A percentile compares a stretch with the other conserved stretches of the same genome.
Conservation (phyloP, 2,888 invertebrate species). For the Xestia xanthographa region DNA sequence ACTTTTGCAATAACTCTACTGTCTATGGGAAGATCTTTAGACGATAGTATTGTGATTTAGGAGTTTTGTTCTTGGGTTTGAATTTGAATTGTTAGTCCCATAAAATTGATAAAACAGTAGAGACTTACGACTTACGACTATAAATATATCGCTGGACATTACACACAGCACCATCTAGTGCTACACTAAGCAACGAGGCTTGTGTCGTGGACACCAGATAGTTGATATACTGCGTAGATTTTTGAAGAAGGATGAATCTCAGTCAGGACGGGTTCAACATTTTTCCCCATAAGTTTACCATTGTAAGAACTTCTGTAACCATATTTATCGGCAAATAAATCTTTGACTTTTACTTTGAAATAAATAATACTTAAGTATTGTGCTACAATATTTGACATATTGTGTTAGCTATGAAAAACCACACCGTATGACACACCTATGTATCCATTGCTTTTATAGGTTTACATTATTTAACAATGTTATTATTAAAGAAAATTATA, state of each 20-base stretch:
- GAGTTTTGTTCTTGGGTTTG: background rate
- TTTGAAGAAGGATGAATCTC: background rate
- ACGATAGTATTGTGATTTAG: conserved; percentile 26
- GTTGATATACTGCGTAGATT: too few relatives aligned
- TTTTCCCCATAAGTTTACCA: background rate
- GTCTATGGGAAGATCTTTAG: conserved; percentile 36
- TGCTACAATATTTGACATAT: background rate
- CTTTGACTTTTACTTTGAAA: too few relatives aligned
- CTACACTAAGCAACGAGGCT: too few relatives aligned
- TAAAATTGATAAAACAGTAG: background rate
- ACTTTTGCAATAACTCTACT: conserved; percentile 69
- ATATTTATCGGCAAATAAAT: too few relatives aligned
- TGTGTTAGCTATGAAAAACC: background rate
- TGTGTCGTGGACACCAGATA: too few relatives aligned
- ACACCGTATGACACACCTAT: too few relatives aligned
- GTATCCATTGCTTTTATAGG: background rate
- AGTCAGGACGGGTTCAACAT: background rate
- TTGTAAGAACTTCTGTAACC: too few relatives aligned
- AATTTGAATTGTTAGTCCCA: background rate
- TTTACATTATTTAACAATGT: background rate
- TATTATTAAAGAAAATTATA: background rate
- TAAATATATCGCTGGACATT: too few relatives aligned
- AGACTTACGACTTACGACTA: too few relatives aligned
- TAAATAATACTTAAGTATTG: background rate
- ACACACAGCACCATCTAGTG: too few relatives aligned